Base-by-base conservation (phyloP, 2,113 vertebrate species). In the Puma concolor region DNA sequence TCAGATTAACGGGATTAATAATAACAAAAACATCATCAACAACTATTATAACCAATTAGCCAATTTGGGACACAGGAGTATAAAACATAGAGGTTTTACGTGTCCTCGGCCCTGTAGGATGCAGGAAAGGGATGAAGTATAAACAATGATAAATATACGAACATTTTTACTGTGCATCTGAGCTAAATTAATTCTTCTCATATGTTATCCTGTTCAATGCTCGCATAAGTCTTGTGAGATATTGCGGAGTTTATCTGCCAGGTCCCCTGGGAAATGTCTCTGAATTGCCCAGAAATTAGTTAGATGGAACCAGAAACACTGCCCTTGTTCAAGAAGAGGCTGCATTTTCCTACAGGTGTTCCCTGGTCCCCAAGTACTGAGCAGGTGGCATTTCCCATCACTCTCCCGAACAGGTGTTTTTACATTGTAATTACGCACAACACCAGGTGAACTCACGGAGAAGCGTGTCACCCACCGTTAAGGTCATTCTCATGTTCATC, bases 1-100 rank as follows among this genome's bases (percentile, higher is more conserved):
- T 93, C 83, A 95, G 77, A 90, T 91, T 71, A 93, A 94, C 82
- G 41, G 67, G 16, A 91, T 79, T 96, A 96, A 95, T 96, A 96
- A 90, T 66, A 95, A 93, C 84, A 91, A 94, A 92, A 93, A 44
- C 27, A 93, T 74, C 27, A 94, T 52, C 6, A 93, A 69, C 41
- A 80, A 67, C 5, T 82, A 91, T 91, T 84, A 76, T 80, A 88
- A 94, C 60, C 52, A 77, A 89, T 89, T 96, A 89, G 83, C 27
- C n/a, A 86, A 72, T 82, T 84, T 89, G 60, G 63, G 48, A 67
- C 14, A 88, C 15, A 74, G 14, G 6, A 36, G 2, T 50, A 82
- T 74, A 95, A 94, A 94, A 64, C 41, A n/a, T 23, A 8, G 7
- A 76, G 13, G 3, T 84, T 64, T 72, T 54, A 94, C 72, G 52